A percentile compares a stretch with the other conserved stretches of the same genome.
Evolutionary conservation across 2,113 vertebrate genomes (phyloP).

Genomic region (Xenus cinereus): DNA sequence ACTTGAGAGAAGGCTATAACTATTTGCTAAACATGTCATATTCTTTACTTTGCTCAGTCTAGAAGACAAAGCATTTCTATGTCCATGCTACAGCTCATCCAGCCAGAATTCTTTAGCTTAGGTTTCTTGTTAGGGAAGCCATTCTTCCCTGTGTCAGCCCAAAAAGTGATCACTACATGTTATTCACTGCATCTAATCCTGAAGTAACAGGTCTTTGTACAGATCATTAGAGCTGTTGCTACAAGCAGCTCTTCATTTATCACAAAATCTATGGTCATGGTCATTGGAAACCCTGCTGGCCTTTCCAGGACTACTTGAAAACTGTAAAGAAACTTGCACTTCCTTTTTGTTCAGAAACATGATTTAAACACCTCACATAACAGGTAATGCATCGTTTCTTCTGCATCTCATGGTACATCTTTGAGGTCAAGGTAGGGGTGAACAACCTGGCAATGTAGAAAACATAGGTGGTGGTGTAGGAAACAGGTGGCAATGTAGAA

Average conservation of each 20-base stretch:
- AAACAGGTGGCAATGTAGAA: not conserved
- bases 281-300: not conserved
- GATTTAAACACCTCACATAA: not conserved
- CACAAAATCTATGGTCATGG: not conserved
- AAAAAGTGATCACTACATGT: not conserved
- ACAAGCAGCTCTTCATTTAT: not conserved
- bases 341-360: not conserved
- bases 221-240: not conserved
- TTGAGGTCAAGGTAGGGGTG: not conserved
- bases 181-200: not conserved
- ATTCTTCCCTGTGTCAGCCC: fast-evolving
- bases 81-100: fast-evolving
- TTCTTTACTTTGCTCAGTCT: not conserved
- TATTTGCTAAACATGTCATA: not conserved
- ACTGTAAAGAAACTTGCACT: not conserved
- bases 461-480: not conserved
- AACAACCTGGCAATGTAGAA: not conserved
- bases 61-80: not conserved
- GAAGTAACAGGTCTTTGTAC: not conserved
- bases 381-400: not conserved
- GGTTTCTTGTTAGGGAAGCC: not conserved
- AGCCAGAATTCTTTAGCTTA: not conserved
- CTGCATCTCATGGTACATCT: not conserved
- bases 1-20: not conserved
- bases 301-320: not conserved